These are phyloP conservation scores for Rissa tridactyla DNA, from an alignment of 2,113 vertebrate genomes.

Conservation along the genomic window DNA sequence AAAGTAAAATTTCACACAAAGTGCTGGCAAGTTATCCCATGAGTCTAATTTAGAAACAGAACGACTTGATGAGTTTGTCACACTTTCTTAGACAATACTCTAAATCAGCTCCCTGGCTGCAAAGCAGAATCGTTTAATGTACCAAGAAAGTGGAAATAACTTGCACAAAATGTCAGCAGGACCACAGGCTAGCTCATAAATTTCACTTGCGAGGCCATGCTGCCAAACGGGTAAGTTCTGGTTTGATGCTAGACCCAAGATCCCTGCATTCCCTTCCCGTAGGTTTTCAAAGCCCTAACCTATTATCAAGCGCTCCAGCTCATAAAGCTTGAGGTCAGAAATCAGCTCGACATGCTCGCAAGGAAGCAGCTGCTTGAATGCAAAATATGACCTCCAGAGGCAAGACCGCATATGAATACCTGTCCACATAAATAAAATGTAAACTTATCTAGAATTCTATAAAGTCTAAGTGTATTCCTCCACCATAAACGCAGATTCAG, in stretches of 20 bases:
- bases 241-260: neutral
- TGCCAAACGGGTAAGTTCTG: neutral
- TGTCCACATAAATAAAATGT: neutral
- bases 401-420: neutral
- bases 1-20: neutral
- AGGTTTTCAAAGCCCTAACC: neutral
- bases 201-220: neutral
- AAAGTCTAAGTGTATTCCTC: neutral
- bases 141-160: conserved; percentile 29
- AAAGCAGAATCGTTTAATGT: neutral
- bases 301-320: neutral
- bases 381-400: neutral
- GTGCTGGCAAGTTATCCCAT: neutral
- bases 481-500: neutral
- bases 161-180: neutral
- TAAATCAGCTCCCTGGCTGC: neutral
- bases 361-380: neutral
- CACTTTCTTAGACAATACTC: neutral
- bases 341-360: neutral
- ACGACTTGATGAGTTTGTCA: neutral
- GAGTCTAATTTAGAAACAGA: neutral
- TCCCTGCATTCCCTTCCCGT: neutral
- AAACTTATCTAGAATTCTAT: neutral
- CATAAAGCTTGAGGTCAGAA: neutral
- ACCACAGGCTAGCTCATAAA: neutral